Base-by-base conservation (phyloP, 2,888 invertebrate genomes). In the Agrotis puta region DNA sequence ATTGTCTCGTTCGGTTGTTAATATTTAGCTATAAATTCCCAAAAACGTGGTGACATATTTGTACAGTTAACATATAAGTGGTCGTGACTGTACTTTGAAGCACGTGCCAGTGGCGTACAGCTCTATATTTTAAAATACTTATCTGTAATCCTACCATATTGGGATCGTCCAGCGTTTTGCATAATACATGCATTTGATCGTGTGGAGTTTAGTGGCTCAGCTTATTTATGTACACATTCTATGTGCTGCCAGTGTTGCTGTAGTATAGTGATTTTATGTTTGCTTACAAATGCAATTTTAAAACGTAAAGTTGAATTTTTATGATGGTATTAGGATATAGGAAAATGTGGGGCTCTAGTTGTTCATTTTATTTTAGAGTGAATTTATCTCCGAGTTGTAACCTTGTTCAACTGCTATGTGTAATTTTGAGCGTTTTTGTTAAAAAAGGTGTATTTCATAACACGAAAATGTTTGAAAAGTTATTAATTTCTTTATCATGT, bases 141-240 rank as follows among this genome's bases (percentile, higher is more conserved):
- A 88, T 87, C 84, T 88, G 85, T 87, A 87, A 85, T 82, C 71
- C 79, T 83, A 74, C 82, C 82, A 81, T 84, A 88, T 88, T 87
- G 85, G 84, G 88, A 74, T 78, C 72, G 58, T 66, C 45, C 59
- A 63, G 51, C 24, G 86, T 84, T 89, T 89, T 88, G 84, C 87
- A 89, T 88, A 89, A 87, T 87, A 85, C 84, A 86, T 83, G 79
- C 74, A 83, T 89, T 87, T 86, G 86, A 85, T 79, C 80, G 82
- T 82, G 78, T 81, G 77, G 77, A 66, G 70, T 78, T 84, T 87
- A 85, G 79, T 80, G 69, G 77, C 56, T 62, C 39, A 50, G 50
- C 59, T 70, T 79, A 65, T 77, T 70, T 76, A 76, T 68, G 77
- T 67, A 68, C 63, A 64, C 66, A 79, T 70, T 39, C 58, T 78